Base-by-base conservation (phyloP, 1,140 invertebrate genomes). In the Maniola jurtina region DNA sequence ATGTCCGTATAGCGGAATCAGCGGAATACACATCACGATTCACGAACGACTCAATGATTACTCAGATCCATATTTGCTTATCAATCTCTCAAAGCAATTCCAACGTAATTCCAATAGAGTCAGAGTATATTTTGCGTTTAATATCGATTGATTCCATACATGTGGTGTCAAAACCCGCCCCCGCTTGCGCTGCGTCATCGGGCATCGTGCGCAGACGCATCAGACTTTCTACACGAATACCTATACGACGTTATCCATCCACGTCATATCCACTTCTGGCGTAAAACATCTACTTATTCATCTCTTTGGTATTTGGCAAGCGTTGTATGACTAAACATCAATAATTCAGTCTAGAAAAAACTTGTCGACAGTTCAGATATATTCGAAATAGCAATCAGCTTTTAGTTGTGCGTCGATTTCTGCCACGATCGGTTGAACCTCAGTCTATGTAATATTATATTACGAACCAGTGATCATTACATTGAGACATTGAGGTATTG, bases 101-200 rank as follows among this genome's bases (percentile, higher is more conserved):
- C 33, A 50, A 13, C 34, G 47, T 52, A 68, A 54, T 14, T 0
- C 0, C 0, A 8, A 6, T 50, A 6, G 0, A 0, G 7, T 47
- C 63, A 75, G 15, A 55, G 61, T 66, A 48, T 6, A 66, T 61
- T 61, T 68, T 60, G 8, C 11, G 15, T 47, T 42, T 35, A 9
- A 25, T 58, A 34, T 55, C 64, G 14, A 40, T 47, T 47, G 47
- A 76, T 78, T 59, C 66, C 57, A 56, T 74, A 72, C 77, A 79
- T 71, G 79, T 80, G 74, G 66, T 77, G 72, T 77, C 68, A 16
- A 69, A 67, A 76, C 65, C 61, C 62, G 71, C 73, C 74, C 77
- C 77, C 76, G 70, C 66, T 56, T 65, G 71, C 70, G 64, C 66
- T 68, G 72, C 79, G 79, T 83, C 83, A 80, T 77, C 68, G 69